phyloP scores from a whole-genome alignment of 2,888 invertebrate genomes.

The Marronus borbonicus region DNA sequence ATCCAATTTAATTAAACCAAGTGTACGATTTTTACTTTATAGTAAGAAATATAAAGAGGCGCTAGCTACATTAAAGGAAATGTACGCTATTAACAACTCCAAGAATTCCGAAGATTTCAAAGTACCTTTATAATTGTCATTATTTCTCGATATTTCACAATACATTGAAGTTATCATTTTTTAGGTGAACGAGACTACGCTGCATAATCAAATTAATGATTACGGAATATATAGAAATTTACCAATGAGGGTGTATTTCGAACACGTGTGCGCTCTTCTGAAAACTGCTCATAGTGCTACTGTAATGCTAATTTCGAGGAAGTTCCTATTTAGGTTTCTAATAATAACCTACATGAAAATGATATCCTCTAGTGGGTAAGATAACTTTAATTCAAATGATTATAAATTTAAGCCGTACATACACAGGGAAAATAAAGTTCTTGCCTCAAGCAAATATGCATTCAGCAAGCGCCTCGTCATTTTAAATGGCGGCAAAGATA shows the following conservation, averaged over 20 bases:
- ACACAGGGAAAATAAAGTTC: too few relatives aligned
- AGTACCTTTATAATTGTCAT: constrained; percentile 56
- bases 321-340: constrained; percentile 41
- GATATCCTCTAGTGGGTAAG: constrained; percentile 49
- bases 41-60: constrained; percentile 66
- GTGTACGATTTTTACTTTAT: constrained; percentile 69
- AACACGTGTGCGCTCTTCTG: constrained; percentile 47
- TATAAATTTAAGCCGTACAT: too few relatives aligned
- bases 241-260: constrained; percentile 47
- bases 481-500: too few relatives aligned
- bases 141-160: neutral
- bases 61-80: constrained; percentile 67
- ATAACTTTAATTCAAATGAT: neutral
- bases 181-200: constrained; percentile 42
- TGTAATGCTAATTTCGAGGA: constrained; percentile 27
- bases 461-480: too few relatives aligned
- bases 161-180: constrained; percentile 38
- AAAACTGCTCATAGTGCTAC: constrained; percentile 47
- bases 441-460: too few relatives aligned
- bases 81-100: constrained; percentile 71
- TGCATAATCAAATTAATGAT: constrained; percentile 50
- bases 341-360: constrained; percentile 45
- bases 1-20: constrained; percentile 68
- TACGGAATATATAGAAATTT: constrained; percentile 51
- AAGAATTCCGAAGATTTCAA: constrained; percentile 68